Evolutionary conservation across 2,113 vertebrate genomes (phyloP), one percentile per base, ranked within the genome.

Genomic region (Apaloderma vittatum): DNA sequence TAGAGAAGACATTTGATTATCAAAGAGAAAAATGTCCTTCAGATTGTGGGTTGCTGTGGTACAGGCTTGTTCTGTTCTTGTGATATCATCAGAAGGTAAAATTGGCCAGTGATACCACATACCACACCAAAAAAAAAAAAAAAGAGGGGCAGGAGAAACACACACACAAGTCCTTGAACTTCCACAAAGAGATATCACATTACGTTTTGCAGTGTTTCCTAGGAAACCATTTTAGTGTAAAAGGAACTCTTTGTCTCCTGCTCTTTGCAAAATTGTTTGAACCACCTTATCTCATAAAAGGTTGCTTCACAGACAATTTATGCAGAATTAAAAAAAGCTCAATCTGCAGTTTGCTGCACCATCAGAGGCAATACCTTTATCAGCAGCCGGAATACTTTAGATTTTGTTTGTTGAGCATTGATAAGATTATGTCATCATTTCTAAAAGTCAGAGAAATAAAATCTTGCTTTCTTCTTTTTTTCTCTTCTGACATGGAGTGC

Each of bases 261-360:
- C 93, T 98, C 95, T 97, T 97, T 96, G 97, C 97, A 96, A 98
- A 98, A 98, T 97, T 98, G 96, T 98, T 98, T 98, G 97, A 98
- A 97, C 97, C 95, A 96, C 97, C 88, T 79, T 95, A 97, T 97
- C 98, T 98, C 55, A 83, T 95, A 96, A 97, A 97, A 97, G 93
- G 89, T 97, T 97, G 85, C 95, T 98, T 98, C 96, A 89, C 88
- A 90, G 92, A 93, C 95, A 94, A 97, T 98, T 98, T 96, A 93
- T 91, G 90, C 91, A 97, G 90, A 94, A 89, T 97, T 96, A 88
- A 92, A 93, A 95, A 95, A 95, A 90, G 84, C 97, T 97, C 96
- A 97, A 90, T 97, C 96, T 98, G 94, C 96, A 96, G 84, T 98
- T 98, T 98, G 96, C 96, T 85, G 93, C 94, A 94, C 82, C 58